Evolutionary conservation across 2,113 vertebrate genomes (phyloP), one percentile per base, ranked within the genome.

Genomic region (Thryonomys swinderianus): DNA sequence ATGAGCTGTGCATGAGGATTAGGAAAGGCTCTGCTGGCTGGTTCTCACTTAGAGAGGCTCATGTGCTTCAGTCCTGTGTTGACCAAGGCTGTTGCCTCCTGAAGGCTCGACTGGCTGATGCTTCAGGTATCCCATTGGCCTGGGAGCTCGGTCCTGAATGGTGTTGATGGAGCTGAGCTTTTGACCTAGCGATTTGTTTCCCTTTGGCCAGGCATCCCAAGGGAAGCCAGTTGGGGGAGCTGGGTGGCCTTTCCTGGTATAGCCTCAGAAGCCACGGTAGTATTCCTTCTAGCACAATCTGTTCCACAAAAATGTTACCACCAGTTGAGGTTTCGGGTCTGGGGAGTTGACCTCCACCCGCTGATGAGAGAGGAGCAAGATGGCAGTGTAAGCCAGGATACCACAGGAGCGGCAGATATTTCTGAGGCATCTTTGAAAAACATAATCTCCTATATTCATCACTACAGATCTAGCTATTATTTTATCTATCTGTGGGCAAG

Each of bases 11-110:
- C 10, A 20, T 27, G 14, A 48, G 59, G 42, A 76, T 57, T 53
- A 78, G 42, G 61, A 62, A 78, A 67, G 64, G 51, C 51, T 90
- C 61, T 57, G 25, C 42, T 55, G n/a, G 32, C 16, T 12, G 51
- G n/a, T 34, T 71, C 53, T 93, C 34, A 7, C 17, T 17, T 40
- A 42, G 59, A 80, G 21, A 71, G 34, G 4, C 18, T 82, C 20
- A 3, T 6, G 3, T 37, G 13, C 10, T 37, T 1, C 0, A 5
- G 42, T 30, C 32, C 27, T 18, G 4, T 17, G 34, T 11, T 4
- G 37, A 59, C 66, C 18, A 23, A n/a, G 18, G 48, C 16, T 66
- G 2, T 21, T 37, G 59, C 37, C 48, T 17, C 2, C 2, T 32
- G 27, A 16, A 61, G 32, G 37, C 9, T 59, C 0, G 1, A 4